These are phyloP conservation scores for Cotesia chilonis DNA, from an alignment of 1,140 invertebrate species.

Conservation along the genomic window DNA sequence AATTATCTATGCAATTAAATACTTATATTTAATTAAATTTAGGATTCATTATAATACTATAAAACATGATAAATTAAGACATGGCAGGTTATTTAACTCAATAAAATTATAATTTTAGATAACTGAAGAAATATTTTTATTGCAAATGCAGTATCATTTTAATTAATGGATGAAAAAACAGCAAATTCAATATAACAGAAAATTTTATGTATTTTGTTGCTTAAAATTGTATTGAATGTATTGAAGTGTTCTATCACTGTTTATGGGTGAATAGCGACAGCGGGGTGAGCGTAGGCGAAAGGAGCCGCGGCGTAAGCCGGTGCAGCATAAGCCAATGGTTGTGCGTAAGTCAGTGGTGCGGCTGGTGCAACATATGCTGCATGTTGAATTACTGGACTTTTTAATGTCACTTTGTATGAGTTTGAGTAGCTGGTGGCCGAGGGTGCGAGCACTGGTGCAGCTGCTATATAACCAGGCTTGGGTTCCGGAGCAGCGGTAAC, in stretches of 20 bases:
- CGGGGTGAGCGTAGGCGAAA: slow-evolving; percentile 60
- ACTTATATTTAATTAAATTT: too few relatives aligned
- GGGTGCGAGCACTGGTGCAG: slow-evolving; percentile 42
- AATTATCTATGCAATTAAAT: too few relatives aligned
- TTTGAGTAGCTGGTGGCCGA: slow-evolving; percentile 57
- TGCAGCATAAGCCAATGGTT: slow-evolving; percentile 24
- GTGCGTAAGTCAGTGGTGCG: slow-evolving; percentile 33
- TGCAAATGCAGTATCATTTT: too few relatives aligned
- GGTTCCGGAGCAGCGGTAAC: slow-evolving; percentile 41
- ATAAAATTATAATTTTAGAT: too few relatives aligned
- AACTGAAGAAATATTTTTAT: too few relatives aligned
- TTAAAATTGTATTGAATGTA: too few relatives aligned
- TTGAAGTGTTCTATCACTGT: slow-evolving; percentile 35
- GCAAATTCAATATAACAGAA: too few relatives aligned
- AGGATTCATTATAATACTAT: too few relatives aligned
- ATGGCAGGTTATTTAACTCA: too few relatives aligned
- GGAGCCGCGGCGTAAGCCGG: slow-evolving; percentile 46
- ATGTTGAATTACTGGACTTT: slow-evolving; percentile 32
- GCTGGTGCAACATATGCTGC: slow-evolving; percentile 17
- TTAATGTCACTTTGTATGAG: slow-evolving; percentile 46
- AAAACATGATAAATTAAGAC: too few relatives aligned
- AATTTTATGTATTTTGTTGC: too few relatives aligned
- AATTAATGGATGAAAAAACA: too few relatives aligned
- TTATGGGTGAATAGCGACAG: slow-evolving; percentile 57
- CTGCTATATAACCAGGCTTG: slow-evolving; percentile 33